Base-by-base conservation (phyloP, 2,113 vertebrate species). In the Puntigrus tetrazona region DNA sequence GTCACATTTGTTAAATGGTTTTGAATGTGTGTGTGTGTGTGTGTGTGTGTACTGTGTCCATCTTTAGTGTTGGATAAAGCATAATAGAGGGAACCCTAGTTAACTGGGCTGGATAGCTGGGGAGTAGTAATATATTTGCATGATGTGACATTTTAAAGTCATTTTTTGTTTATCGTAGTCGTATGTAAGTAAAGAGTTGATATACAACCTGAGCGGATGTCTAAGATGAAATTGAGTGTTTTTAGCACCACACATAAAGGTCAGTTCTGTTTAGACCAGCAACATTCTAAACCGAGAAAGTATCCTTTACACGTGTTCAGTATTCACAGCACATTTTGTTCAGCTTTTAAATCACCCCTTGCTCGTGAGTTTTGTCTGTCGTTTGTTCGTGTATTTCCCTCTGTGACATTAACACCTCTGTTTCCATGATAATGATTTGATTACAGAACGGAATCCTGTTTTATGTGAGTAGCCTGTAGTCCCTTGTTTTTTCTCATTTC, bases 391-490 rank as follows among this genome's bases (percentile, higher is more conserved):
- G 59, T 85, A n/a, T 81, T 80, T 79, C 6, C 72, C 84, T 85
- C 82, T 91, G 84, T 88, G 81, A 74, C 77, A 81, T 94, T 91
- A 91, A 92, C 90, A 69, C 89, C 88, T 91, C 87, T 91, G 84
- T 91, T 91, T 89, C 87, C 86, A 91, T 89, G 86, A 87, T 91
- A 93, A 93, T 80, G 11, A 86, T 92, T 83, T 84, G 91, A 93
- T 92, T 91, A 90, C 94, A 94, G 93, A 94, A 92, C 92, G 94
- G 95, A 94, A 86, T 93, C 93, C 93, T 95, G 89, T 91, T 94
- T 94, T 94, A 90, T 96, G 96, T 96, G 95, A 96, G 95, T 95
- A 95, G 94, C 92, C 91, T 89, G 92, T 91, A 93, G 93, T 90
- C 90, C 89, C 88, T 91, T 52, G 87, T 88, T 86, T 78, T 92